A percentile compares a stretch with the other conserved stretches of the same genome.
Conservation (phyloP, 2,797 vertebrate species). For the Cossypha heuglini region DNA sequence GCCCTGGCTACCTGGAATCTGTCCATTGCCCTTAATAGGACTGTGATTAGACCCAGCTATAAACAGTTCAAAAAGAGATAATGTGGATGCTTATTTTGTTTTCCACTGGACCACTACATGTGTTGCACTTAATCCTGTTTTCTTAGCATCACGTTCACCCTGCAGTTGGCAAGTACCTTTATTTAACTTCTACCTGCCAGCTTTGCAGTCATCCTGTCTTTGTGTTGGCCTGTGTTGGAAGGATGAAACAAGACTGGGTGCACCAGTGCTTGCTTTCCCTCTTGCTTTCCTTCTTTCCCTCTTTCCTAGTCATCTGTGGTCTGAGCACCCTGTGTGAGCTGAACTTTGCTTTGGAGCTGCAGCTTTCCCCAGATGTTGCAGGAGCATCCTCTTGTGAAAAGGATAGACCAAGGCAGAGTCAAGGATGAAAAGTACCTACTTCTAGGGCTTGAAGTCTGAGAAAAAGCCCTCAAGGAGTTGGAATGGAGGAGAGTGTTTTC, state of each 20-base stretch:
- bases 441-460: not conserved
- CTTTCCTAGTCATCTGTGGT: not conserved
- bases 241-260: not conserved
- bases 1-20: not conserved
- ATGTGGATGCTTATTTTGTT: not conserved
- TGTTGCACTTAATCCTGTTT: not conserved
- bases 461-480: not conserved
- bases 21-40: slow-evolving; percentile 9
- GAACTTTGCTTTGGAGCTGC: not conserved
- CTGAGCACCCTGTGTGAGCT: not conserved
- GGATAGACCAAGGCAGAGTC: not conserved
- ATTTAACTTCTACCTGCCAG: slow-evolving; percentile 29
- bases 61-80: slow-evolving; percentile 19
- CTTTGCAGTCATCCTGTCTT: not conserved
- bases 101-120: not conserved
- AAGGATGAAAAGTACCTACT: not conserved
- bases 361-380: not conserved
- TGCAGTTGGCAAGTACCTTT: not conserved
- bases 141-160: not conserved
- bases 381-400: not conserved
- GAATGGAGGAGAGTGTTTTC: not conserved
- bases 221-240: not conserved
- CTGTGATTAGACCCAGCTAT: not conserved
- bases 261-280: not conserved
- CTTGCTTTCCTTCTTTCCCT: not conserved